These are phyloP conservation scores for Drosophila dunni DNA, from an alignment of 1,140 invertebrate genomes.

Conservation along the genomic window DNA sequence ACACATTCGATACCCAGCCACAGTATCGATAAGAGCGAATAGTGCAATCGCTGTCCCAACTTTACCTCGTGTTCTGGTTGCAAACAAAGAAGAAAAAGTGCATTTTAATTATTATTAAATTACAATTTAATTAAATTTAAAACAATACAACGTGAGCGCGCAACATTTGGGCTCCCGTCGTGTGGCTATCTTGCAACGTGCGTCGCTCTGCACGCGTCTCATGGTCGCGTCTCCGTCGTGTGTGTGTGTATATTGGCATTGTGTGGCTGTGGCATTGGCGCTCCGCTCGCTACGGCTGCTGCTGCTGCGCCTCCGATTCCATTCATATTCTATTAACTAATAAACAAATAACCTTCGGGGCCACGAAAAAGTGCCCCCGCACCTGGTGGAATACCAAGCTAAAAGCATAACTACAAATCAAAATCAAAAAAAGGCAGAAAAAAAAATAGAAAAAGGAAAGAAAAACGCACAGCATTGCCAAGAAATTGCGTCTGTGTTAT, in stretches of 20 bases:
- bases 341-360: constrained; percentile 80
- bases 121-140: constrained; percentile 48
- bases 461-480: constrained; percentile 25
- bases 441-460: too few species aligned
- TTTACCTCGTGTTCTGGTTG: constrained; percentile 71
- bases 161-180: constrained; percentile 40
- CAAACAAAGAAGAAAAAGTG: constrained; percentile 83
- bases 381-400: constrained; percentile 48
- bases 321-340: constrained; percentile 76
- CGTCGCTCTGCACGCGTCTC: constrained; percentile 38
- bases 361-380: constrained; percentile 51
- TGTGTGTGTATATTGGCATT: constrained; percentile 70
- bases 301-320: constrained; percentile 52
- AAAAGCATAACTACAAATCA: constrained; percentile 48
- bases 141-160: constrained; percentile 38
- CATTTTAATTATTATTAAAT: constrained; percentile 73
- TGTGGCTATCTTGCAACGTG: constrained; percentile 47
- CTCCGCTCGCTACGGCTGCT: constrained; percentile 42
- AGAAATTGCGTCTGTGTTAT: constrained; percentile 34
- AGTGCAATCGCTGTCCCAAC: constrained; percentile 49
- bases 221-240: constrained; percentile 51
- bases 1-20: not conserved
- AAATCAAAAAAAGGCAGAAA: constrained; percentile 32
- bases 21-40: constrained; percentile 36
- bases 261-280: constrained; percentile 58